Conservation (phyloP, 23 tunicate species). For the Aplidium turbinatum region DNA sequence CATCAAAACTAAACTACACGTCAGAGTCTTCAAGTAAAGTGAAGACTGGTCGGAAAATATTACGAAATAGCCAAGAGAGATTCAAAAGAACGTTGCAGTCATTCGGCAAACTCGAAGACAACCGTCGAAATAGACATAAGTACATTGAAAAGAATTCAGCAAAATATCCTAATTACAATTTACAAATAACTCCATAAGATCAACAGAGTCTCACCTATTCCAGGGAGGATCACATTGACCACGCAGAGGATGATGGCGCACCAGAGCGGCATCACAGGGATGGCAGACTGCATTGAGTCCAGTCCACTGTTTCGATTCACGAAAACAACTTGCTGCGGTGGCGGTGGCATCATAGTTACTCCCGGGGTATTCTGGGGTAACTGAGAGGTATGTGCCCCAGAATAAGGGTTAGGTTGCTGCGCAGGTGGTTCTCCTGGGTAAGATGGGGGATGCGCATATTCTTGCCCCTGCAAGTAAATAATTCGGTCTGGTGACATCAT, state of each 20-base stretch:
- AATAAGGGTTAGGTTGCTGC: too few relatives aligned
- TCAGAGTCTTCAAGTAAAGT: neutral
- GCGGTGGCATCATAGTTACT: too few relatives aligned
- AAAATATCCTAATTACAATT: neutral
- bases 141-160: neutral
- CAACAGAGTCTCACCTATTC: conserved; percentile 54
- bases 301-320: too few relatives aligned
- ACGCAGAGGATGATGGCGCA: conserved; percentile 60
- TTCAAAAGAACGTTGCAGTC: neutral
- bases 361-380: too few relatives aligned
- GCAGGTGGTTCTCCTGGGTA: too few relatives aligned
- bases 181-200: neutral
- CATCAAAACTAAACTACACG: neutral
- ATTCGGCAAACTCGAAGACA: too few relatives aligned
- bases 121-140: neutral
- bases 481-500: too few relatives aligned
- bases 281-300: too few relatives aligned
- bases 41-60: neutral
- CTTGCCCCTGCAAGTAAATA: too few relatives aligned
- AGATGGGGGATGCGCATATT: too few relatives aligned
- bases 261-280: conserved; percentile 86
- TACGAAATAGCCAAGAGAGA: neutral
- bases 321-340: too few relatives aligned
- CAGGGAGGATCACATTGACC: conserved; percentile 59
- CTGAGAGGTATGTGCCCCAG: too few relatives aligned